Evolutionary conservation across 1,140 invertebrate species (phyloP), one percentile per base, ranked within the genome.

Genomic region (Drosophila sucinea): DNA sequence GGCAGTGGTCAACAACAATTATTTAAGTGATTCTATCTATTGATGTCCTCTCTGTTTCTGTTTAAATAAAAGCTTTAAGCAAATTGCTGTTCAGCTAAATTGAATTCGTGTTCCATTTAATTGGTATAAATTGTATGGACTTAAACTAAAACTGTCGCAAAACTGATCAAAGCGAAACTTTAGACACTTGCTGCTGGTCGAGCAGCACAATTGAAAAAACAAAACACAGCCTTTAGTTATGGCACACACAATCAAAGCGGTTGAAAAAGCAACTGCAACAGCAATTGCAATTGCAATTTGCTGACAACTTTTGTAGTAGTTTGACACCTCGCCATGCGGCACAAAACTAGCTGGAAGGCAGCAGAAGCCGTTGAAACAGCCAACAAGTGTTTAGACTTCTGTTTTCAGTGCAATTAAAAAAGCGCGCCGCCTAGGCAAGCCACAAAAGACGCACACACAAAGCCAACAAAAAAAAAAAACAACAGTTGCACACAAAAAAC

Each of bases 321-420:
- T 77, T 61, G 74, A 70, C 74, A 70, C 67, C 67, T 56, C 66
- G 60, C 35, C 72, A 62, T 51, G 71, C 73, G 65, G 67, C 73
- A 40, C 11, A 6, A 33, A 76, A 76, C 65, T 76, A 76, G 73
- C 73, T 76, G 73, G 73, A 76, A 76, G 73, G 73, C 73, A 76
- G 35, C 4, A 2, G 40, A 10, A n/a, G 4, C 44, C 25, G 44
- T 23, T 2, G 44, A 23, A 47, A 23, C 44, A 60, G 82, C 79
- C 83, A 86, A 86, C 83, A 86, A 86, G 83, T 86, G 83, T 87
- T 86, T 87, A 87, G 83, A 76, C 75, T 87, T 86, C 87, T 87
- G 83, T 87, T 87, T 86, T 77, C 77, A 87, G 72, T 87, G 83
- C 83, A 86, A 86, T 86, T 86, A 86, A 86, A 86, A 86, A 87